These are phyloP conservation scores for Tetranychus truncatus DNA, from an alignment of 2,888 invertebrate genomes.

Conservation along the genomic window DNA sequence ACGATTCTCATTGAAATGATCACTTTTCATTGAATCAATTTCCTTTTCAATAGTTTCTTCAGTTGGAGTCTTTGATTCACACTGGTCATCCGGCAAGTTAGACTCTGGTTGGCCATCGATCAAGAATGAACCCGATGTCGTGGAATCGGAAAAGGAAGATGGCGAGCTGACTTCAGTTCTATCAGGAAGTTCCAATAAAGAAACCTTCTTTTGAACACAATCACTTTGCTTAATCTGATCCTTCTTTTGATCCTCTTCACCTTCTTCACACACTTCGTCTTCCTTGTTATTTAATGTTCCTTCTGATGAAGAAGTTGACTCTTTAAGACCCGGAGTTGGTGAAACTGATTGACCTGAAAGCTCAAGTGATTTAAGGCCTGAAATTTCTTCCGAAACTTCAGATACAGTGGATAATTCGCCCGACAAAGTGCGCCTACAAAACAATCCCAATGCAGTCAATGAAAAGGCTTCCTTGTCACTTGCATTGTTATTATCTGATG, in stretches of 20 bases:
- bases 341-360: not conserved
- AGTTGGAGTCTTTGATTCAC: not conserved
- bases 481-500: not conserved
- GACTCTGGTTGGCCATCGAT: slow-evolving; percentile 14
- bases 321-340: not conserved
- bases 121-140: slow-evolving; percentile 20
- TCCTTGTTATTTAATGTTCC: not conserved
- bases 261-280: not conserved
- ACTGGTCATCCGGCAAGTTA: not conserved
- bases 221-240: not conserved
- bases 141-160: slow-evolving; percentile 13
- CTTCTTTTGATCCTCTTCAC: not conserved
- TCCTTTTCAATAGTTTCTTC: not conserved
- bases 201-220: too few species aligned
- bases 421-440: slow-evolving; percentile 14
- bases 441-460: not conserved
- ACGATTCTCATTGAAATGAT: not conserved
- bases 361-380: slow-evolving; percentile 3
- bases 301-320: slow-evolving; percentile 1
- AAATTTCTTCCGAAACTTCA: slow-evolving; percentile 28
- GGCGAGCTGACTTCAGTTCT: slow-evolving; percentile 14
- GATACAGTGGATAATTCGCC: slow-evolving; percentile 27
- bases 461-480: not conserved
- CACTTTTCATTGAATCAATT: not conserved
- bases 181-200: not conserved